Evolutionary conservation across 2,797 vertebrate species (phyloP).

Genomic region (Silurus aristotelis): DNA sequence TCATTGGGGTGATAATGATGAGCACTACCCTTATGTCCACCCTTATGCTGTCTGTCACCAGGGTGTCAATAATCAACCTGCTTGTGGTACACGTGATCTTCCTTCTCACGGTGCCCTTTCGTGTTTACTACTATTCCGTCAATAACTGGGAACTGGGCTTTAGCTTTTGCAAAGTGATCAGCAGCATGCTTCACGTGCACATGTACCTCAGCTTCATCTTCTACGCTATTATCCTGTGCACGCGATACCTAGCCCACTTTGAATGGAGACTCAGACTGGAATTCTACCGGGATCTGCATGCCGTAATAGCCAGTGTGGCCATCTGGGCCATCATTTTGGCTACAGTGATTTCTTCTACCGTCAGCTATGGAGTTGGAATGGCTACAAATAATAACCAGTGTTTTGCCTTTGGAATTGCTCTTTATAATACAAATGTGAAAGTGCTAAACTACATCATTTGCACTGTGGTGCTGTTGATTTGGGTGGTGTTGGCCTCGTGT

Average conservation of each 20-base stretch:
- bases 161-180: slow-evolving; percentile 63
- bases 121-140: slow-evolving; percentile 69
- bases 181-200: slow-evolving; percentile 68
- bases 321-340: slow-evolving; percentile 65
- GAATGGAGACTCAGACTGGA: slow-evolving; percentile 47
- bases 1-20: slow-evolving; percentile 62
- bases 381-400: slow-evolving; percentile 35
- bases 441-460: slow-evolving; percentile 65
- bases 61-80: slow-evolving; percentile 65
- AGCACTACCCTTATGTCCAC: slow-evolving; percentile 62
- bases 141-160: slow-evolving; percentile 60
- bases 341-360: slow-evolving; percentile 58
- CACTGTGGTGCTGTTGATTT: slow-evolving; percentile 55
- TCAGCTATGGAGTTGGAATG: slow-evolving; percentile 52
- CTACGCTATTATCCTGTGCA: slow-evolving; percentile 65
- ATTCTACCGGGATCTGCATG: slow-evolving; percentile 57
- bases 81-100: slow-evolving; percentile 69
- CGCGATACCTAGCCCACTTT: slow-evolving; percentile 62
- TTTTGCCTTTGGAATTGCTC: slow-evolving; percentile 71
- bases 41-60: slow-evolving; percentile 62
- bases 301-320: slow-evolving; percentile 54
- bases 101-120: slow-evolving; percentile 74
- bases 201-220: slow-evolving; percentile 73
- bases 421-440: slow-evolving; percentile 36
- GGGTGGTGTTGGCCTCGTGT: slow-evolving; percentile 55